These are phyloP conservation scores for Diploscapter pachys DNA, from an alignment of 1,140 invertebrate genomes.

Conservation along the genomic window DNA sequence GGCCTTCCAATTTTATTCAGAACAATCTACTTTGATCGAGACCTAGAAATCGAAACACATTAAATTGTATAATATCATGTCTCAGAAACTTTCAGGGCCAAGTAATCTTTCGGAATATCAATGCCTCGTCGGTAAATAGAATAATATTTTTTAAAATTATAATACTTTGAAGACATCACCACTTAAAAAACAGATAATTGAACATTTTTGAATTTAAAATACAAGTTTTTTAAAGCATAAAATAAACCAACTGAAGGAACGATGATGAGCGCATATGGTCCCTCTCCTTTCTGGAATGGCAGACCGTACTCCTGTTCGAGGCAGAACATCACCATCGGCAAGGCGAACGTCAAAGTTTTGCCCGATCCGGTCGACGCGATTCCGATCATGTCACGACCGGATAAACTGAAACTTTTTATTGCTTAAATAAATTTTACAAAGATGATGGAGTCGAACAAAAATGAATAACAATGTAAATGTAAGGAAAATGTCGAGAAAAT, in stretches of 20 bases:
- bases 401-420: constrained; percentile 67
- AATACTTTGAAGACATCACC: neutral
- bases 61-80: no score
- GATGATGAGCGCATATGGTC: constrained; percentile 94
- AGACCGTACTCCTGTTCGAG: constrained; percentile 84
- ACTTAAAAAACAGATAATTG: no score
- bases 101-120: no score
- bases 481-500: neutral
- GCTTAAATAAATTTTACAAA: constrained; percentile 50
- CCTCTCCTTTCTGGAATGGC: constrained; percentile 73
- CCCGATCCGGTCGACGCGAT: constrained; percentile 98
- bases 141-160: no score
- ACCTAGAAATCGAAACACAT: no score
- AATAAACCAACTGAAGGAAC: constrained; percentile 75
- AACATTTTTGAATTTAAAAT: neutral
- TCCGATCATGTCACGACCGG: constrained; percentile 94
- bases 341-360: constrained; percentile 93
- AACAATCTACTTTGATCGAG: no score
- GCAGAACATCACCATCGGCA: constrained; percentile 96
- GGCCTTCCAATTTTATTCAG: no score
- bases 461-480: no score
- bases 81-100: no score
- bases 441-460: neutral
- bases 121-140: no score
- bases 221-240: neutral